Conservation (phyloP, 1,140 invertebrate species). For the Megalopta genalis region DNA sequence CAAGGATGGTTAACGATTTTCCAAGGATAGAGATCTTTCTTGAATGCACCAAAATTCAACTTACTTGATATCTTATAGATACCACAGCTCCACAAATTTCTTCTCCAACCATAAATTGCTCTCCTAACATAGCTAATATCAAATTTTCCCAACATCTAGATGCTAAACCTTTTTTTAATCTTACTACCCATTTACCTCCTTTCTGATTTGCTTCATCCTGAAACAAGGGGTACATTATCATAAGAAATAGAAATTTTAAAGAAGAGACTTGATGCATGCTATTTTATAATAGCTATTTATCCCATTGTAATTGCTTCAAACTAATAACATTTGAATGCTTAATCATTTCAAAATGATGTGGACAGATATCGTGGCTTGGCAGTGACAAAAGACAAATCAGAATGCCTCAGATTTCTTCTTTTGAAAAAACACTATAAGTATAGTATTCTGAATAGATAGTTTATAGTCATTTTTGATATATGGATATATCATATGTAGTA, state of each 20-base stretch:
- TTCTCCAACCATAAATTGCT: conserved; percentile 99
- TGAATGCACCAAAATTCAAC: conserved; percentile 20
- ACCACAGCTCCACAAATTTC: conserved; percentile 99
- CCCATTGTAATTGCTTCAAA: no score
- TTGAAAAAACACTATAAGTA: no score
- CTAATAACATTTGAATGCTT: no score
- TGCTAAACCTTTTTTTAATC: conserved; percentile 95
- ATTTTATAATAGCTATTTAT: no score
- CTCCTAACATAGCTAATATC: conserved; percentile 97
- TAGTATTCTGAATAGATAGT: neutral
- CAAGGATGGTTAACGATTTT: neutral
- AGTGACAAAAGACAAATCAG: no score
- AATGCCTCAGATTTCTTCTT: no score
- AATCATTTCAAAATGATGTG: no score
- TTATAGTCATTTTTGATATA: neutral
- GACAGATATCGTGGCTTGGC: no score
- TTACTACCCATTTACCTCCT: conserved; percentile 98
- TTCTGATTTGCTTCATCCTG: conserved; percentile 95
- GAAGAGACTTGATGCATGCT: no score
- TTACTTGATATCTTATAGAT: conserved; percentile 94
- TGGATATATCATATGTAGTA: neutral
- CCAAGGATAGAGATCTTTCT: neutral
- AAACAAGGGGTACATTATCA: conserved; percentile 34
- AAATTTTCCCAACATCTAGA: conserved; percentile 99
- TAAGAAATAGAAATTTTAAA: neutral